A percentile compares a stretch with the other conserved stretches of the same genome.
Conservation (phyloP, 2,888 invertebrate genomes). For the Sclerodermus sp. region DNA sequence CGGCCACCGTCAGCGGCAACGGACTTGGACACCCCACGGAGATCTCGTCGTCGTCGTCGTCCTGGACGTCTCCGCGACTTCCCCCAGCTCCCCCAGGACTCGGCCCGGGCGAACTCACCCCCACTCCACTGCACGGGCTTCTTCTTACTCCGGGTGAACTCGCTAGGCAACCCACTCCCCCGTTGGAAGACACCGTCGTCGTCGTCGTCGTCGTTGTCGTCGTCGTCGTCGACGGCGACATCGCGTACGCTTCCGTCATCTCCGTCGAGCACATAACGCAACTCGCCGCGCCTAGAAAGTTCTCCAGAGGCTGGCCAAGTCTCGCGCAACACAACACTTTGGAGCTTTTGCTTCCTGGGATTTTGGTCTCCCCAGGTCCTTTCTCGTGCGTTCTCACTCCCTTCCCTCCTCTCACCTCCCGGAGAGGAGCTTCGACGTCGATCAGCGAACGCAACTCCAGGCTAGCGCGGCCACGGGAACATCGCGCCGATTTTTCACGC, state of each 20-base stretch:
- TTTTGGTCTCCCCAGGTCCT: no score
- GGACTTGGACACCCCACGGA: conserved; percentile 77
- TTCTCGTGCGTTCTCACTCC: no score
- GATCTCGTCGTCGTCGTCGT: conserved; percentile 71
- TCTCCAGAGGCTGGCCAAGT: background rate
- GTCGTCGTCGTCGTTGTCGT: conserved; percentile 52
- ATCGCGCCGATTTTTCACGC: no score
- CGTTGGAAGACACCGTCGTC: conserved; percentile 48
- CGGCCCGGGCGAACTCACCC: conserved; percentile 12
- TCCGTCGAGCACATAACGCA: conserved; percentile 53
- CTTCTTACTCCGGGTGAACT: conserved; percentile 59
- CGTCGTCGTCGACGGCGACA: conserved; percentile 54
- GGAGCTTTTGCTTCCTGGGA: no score
- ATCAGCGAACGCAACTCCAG: no score
- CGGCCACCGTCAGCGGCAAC: conserved; percentile 55
- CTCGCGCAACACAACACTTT: background rate
- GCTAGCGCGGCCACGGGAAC: no score
- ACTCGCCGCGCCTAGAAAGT: background rate
- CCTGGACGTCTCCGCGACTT: conserved; percentile 32
- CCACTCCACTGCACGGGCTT: conserved; percentile 43
- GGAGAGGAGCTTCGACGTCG: no score
- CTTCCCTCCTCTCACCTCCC: no score
- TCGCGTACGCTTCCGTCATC: conserved; percentile 53
- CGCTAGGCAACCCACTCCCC: conserved; percentile 33
- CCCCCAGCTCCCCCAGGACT: background rate